Evolutionary conservation across 2,797 vertebrate species (phyloP).

Genomic region (Sebastes variabilis): DNA sequence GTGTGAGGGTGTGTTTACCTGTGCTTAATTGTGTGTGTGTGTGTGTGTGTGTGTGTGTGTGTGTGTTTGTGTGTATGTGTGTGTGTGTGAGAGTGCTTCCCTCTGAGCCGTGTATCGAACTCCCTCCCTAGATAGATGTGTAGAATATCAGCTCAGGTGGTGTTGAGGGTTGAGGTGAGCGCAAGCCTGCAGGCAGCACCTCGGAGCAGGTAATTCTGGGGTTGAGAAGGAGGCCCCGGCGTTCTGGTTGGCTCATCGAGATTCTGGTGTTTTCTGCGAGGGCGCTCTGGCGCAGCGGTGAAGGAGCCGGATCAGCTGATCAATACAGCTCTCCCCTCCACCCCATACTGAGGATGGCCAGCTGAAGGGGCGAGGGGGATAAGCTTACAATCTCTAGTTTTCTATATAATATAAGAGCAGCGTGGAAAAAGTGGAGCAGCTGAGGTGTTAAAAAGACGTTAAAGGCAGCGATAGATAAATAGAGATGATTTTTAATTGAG

Average conservation of each 20-base stretch:
- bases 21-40: conserved; percentile 7
- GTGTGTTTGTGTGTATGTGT: neutral
- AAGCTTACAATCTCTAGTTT: conserved; percentile 33
- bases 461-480: neutral
- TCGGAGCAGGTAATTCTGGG: conserved; percentile 35
- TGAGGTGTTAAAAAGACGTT: conserved; percentile 4
- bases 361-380: conserved; percentile 23
- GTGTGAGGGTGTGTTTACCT: conserved; percentile 36
- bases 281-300: conserved; percentile 31
- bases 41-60: neutral
- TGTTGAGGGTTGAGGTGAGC: conserved; percentile 16
- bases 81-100: neutral
- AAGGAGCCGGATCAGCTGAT: conserved; percentile 67
- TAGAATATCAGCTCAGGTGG: conserved; percentile 48
- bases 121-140: conserved; percentile 17
- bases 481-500: conserved; percentile 51
- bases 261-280: conserved; percentile 65
- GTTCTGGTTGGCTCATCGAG: conserved; percentile 51
- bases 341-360: conserved; percentile 15
- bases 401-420: conserved; percentile 19
- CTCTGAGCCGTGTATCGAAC: conserved; percentile 22
- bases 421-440: conserved; percentile 9
- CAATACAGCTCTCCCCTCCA: conserved; percentile 44
- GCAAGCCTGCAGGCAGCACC: conserved; percentile 32
- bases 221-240: conserved; percentile 2